A percentile compares a stretch with the other conserved stretches of the same genome.
Conservation (phyloP, 1,140 invertebrate genomes). For the Artemia franciscana region DNA sequence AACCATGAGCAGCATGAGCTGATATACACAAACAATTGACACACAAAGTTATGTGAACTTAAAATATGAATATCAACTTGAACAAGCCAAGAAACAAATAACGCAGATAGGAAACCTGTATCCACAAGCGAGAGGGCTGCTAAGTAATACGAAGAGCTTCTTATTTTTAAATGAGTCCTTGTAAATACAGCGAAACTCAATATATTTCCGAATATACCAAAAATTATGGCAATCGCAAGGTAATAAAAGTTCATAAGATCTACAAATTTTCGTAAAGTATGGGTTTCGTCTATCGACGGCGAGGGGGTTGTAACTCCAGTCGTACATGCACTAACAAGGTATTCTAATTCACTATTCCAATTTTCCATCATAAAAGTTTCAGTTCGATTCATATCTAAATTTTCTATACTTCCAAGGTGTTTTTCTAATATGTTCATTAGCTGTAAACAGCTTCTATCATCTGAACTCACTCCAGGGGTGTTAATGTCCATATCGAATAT, state of each 20-base stretch:
- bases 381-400: not conserved
- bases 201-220: slow-evolving; percentile 29
- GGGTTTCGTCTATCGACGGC: not conserved
- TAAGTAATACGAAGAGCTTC: slow-evolving; percentile 32
- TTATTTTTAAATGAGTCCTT: slow-evolving; percentile 27
- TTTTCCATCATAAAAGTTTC: not conserved
- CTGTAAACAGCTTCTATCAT: not conserved
- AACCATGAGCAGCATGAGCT: slow-evolving; percentile 20
- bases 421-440: not conserved
- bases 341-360: not conserved
- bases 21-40: slow-evolving; percentile 18
- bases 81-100: slow-evolving; percentile 29
- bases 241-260: slow-evolving; percentile 28
- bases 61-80: slow-evolving; percentile 22
- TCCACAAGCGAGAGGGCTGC: slow-evolving; percentile 30
- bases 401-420: not conserved
- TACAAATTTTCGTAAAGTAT: slow-evolving; percentile 14
- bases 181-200: slow-evolving; percentile 31
- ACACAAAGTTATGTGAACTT: slow-evolving; percentile 15
- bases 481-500: no score
- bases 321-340: not conserved
- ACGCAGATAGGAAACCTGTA: slow-evolving; percentile 25
- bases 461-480: not conserved
- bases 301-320: not conserved
- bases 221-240: slow-evolving; percentile 26